Base-by-base conservation (phyloP, 2,113 vertebrate species). In the Albula goreensis region DNA sequence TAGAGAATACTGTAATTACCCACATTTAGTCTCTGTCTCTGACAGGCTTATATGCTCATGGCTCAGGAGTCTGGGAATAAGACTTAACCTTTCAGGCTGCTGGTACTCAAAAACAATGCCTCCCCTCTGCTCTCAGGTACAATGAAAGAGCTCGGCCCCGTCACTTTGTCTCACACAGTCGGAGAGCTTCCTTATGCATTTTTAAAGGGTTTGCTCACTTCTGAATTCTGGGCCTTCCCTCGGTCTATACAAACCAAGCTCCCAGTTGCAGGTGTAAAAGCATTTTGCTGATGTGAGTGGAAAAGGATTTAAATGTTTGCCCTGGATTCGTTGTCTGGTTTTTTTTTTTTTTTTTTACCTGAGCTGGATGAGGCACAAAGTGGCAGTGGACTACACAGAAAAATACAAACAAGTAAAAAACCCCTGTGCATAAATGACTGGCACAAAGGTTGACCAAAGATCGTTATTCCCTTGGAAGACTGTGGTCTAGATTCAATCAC, bases 1-100 rank as follows among this genome's bases (percentile, higher is more conserved):
- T 60, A 13, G 22, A 60, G 41, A 41, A 60, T 82, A 60, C 57
- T 11, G 12, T 22, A 63, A 83, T 63, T 60, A 60, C 41, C 25
- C 31, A 83, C 53, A 83, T 83, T 83, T 83, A 63, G 22, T 12
- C 81, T 17, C 41, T 31, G 4, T 81, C 80, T 48, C 56, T 48
- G 25, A 25, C 25, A 83, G 31, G 53, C 56, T 60, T 83, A 83
- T 83, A 53, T 41, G 53, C 25, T 57, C 41, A 31, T 5, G 52
- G 81, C 53, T 83, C 19, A 57, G 41, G 11, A 25, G 22, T 82
- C 56, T 57, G 22, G 3, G 25, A 53, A 82, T 52, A 56, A 51
- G 52, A 57, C 52, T 56, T 57, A 57, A 82, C 53, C 81, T 82
- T 82, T 82, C 11, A 57, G 81, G 60, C 22, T 19, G 51, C 15